These are phyloP conservation scores for Pristionchus maxplancki DNA, from an alignment of 2,888 invertebrate genomes.

Conservation along the genomic window DNA sequence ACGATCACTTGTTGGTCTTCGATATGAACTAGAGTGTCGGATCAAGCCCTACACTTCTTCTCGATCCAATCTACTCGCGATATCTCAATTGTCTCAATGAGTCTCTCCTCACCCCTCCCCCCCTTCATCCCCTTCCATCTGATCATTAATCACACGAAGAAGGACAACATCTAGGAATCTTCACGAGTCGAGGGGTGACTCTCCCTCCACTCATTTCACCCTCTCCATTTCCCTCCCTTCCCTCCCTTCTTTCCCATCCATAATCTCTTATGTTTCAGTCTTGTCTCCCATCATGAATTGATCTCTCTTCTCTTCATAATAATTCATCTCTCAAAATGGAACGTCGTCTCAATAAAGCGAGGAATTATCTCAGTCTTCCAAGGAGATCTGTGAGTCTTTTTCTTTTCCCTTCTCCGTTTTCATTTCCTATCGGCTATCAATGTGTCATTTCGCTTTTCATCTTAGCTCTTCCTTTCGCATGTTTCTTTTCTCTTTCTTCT, in stretches of 20 bases:
- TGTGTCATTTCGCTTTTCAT: conserved; percentile 8
- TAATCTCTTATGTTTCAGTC: conserved; percentile 36
- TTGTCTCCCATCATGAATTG: conserved; percentile 27
- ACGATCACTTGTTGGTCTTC: neutral
- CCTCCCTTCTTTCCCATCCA: neutral
- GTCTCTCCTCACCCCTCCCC: neutral
- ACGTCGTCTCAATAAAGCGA: conserved; percentile 20
- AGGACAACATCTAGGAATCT: conserved; percentile 41
- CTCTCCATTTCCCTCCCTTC: neutral
- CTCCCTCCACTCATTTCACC: neutral
- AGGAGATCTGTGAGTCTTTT: neutral
- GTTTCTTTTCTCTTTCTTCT: conserved; percentile 4
- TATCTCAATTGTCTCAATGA: conserved; percentile 27
- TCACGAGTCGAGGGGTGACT: conserved; percentile 27
- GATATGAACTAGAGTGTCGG: neutral
- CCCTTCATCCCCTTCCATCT: neutral
- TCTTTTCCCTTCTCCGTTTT: neutral
- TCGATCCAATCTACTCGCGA: neutral
- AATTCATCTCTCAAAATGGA: conserved; percentile 37
- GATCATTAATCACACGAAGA: conserved; percentile 43
- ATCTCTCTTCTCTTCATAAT: conserved; percentile 37
- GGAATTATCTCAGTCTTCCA: conserved; percentile 43
- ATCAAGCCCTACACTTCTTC: neutral
- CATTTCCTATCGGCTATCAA: conserved; percentile 22
- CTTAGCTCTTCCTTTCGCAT: conserved; percentile 14